These are phyloP conservation scores for Cassiopea andromeda DNA, from an alignment of 30 jellyfish, hydroid and myxozoan genomes.

Conservation along the genomic window DNA sequence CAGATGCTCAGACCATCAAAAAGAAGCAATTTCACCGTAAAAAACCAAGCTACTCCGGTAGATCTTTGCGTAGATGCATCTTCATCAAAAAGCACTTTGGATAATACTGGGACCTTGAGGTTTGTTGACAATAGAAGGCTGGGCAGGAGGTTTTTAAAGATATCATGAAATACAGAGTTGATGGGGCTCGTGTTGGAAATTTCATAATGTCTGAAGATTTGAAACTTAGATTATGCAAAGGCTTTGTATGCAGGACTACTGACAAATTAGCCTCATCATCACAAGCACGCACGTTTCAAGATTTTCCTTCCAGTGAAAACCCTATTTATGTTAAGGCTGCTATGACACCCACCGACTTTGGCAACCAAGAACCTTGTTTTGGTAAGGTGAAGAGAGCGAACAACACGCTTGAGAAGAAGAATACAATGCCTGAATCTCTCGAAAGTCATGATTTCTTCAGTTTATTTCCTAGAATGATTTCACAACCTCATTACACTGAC, in stretches of 20 bases:
- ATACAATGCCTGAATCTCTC: neutral
- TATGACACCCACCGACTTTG: neutral
- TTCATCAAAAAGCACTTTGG: neutral
- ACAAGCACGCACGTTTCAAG: neutral
- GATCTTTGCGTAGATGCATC: conserved; percentile 21
- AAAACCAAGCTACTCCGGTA: neutral
- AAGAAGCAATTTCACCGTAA: neutral
- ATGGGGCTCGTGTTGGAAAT: conserved; percentile 31
- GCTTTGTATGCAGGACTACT: conserved; percentile 22
- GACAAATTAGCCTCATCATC: neutral
- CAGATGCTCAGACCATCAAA: conserved; percentile 14
- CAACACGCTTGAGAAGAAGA: neutral
- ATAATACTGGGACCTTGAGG: conserved; percentile 11
- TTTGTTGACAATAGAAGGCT: neutral
- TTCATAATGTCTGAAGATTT: conserved; percentile 26
- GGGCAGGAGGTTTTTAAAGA: neutral
- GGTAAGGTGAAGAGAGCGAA: neutral
- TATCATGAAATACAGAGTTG: neutral
- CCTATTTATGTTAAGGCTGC: neutral
- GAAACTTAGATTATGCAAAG: conserved; percentile 34
- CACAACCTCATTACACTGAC: neutral
- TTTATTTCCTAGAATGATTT: neutral
- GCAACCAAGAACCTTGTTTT: neutral
- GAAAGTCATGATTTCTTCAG: neutral
- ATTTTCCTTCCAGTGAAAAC: neutral